Conservation (phyloP, 92 coral and sea anemone genomes). For the Phenganax marumi region DNA sequence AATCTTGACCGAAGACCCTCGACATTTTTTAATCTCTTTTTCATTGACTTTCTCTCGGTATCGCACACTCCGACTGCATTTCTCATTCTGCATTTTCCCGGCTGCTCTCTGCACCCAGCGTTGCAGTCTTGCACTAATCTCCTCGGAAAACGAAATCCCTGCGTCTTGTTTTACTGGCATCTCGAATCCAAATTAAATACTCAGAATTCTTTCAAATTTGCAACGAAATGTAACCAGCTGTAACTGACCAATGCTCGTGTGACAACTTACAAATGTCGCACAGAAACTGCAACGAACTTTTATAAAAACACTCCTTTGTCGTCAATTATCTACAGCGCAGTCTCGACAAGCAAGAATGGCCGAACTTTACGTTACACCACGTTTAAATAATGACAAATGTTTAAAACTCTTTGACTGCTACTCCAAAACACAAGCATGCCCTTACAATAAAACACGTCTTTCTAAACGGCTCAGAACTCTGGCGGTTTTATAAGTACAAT, state of each 20-base stretch:
- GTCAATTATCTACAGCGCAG: not conserved
- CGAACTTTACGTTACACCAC: not conserved
- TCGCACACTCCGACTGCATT: not conserved
- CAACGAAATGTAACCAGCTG: not conserved
- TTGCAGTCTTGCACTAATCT: conserved; percentile 39
- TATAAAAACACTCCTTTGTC: not conserved
- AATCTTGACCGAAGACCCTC: not conserved
- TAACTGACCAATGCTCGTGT: not conserved
- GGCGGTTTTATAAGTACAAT: not conserved
- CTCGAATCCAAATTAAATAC: not conserved
- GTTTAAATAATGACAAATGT: conserved; percentile 6
- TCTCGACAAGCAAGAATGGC: too few relatives aligned
- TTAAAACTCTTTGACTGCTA: conserved; percentile 5
- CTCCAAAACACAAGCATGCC: conserved; percentile 56
- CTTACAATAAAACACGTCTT: not conserved
- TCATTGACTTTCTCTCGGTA: not conserved
- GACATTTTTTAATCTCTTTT: conserved; percentile 13
- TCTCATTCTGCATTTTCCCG: conserved; percentile 33
- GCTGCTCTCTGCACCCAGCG: conserved; percentile 40
- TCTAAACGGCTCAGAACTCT: not conserved
- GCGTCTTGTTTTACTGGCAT: conserved; percentile 1
- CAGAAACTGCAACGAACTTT: conserved; percentile 21
- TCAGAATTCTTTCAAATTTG: not conserved
- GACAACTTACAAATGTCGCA: conserved; percentile 1
- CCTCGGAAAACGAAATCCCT: conserved; percentile 24